These are phyloP conservation scores for Antennarius striatus DNA, from an alignment of 2,113 vertebrate genomes.

Conservation along the genomic window DNA sequence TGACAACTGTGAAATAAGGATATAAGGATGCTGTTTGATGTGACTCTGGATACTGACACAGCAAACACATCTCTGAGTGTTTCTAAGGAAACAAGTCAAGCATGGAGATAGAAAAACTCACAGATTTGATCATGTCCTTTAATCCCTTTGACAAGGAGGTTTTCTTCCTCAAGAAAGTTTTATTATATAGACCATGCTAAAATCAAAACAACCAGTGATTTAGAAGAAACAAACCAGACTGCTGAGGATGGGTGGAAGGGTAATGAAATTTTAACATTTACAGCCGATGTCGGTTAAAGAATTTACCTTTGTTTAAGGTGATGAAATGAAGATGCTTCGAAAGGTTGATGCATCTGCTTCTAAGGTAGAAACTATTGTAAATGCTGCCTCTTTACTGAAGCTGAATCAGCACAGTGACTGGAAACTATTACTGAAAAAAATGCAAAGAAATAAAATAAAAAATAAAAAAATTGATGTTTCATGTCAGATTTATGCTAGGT, in stretches of 20 bases:
- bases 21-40: constrained; percentile 48
- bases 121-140: constrained; percentile 40
- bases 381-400: no score
- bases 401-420: no score
- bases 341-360: no score
- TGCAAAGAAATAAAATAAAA: no score
- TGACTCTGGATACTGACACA: constrained; percentile 59
- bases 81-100: constrained; percentile 49
- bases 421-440: no score
- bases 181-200: constrained; percentile 62
- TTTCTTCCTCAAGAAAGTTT: constrained; percentile 45
- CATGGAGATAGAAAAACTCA: constrained; percentile 2
- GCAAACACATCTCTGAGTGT: constrained; percentile 41
- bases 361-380: no score
- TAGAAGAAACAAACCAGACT: constrained; percentile 49
- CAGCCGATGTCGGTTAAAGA: no score
- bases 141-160: constrained; percentile 54
- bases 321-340: no score
- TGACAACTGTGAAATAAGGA: constrained; percentile 31
- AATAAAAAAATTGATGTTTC: no score
- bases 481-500: no score
- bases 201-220: constrained; percentile 54
- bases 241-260: constrained; percentile 52
- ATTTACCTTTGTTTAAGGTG: no score
- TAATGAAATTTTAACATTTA: no score